phyloP scores from a whole-genome alignment of 2,113 vertebrate species.

The Ictalurus furcatus region DNA sequence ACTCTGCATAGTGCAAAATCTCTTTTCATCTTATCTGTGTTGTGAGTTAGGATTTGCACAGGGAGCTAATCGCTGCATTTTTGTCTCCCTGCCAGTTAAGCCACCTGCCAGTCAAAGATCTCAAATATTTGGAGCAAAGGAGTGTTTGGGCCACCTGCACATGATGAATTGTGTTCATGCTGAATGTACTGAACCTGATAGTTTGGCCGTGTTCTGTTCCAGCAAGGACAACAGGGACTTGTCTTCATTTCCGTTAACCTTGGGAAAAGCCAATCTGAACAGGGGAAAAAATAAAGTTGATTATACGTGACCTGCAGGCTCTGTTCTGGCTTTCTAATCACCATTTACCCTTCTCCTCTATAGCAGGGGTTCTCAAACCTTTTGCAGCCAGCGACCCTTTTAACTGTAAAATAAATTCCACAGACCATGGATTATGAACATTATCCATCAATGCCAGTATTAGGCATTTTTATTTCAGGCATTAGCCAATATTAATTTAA shows the following conservation, averaged over 20 bases:
- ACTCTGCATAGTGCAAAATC: background rate
- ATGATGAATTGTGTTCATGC: background rate
- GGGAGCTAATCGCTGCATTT: slow-evolving; percentile 31
- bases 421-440: background rate
- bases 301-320: background rate
- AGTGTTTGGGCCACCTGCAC: background rate
- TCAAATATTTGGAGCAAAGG: background rate
- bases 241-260: background rate
- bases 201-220: background rate
- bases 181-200: background rate
- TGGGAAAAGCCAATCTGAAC: background rate
- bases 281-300: background rate
- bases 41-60: slow-evolving; percentile 36
- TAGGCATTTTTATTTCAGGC: background rate
- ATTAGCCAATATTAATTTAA: background rate
- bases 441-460: background rate
- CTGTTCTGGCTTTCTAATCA: background rate
- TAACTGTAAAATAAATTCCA: background rate
- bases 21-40: slow-evolving; percentile 8
- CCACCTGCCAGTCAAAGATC: slow-evolving; percentile 24
- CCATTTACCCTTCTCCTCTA: background rate
- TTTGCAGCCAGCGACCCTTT: background rate
- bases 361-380: background rate
- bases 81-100: slow-evolving; percentile 32
- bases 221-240: background rate